Base-by-base conservation (phyloP, 1,140 invertebrate genomes). In the Drosophila sulfurigaster region DNA sequence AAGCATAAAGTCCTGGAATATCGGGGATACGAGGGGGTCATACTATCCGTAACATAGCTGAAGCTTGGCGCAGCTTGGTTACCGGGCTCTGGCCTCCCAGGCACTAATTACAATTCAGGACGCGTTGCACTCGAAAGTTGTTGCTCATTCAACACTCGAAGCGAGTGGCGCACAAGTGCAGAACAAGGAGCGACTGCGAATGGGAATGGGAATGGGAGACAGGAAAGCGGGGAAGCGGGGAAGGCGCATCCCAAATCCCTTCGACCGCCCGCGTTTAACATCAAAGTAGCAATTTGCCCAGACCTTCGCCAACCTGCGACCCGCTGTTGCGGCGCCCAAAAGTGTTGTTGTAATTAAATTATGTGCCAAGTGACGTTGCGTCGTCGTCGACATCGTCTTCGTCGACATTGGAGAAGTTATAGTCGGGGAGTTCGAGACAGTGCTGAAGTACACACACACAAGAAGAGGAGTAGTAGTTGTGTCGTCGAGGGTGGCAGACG, bases 321-420 rank as follows among this genome's bases (percentile, higher is more conserved):
- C 63, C 66, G 11, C 5, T 32, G 52, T 28, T 52, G 49, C 7
- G 25, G 49, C 52, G 30, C 28, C 63, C 51, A 51, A 73, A 73
- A 59, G 63, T 73, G 75, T 73, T 78, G 63, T 75, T 78, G 75
- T 78, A 78, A 78, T 78, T 78, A 78, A 78, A 78, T 78, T 78
- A 78, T 78, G 71, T 78, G 75, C 75, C 71, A 78, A 78, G 75
- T 78, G 75, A 74, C 46, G 75, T 63, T 25, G 20, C 69, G 65
- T 57, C 32, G 32, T 35, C 32, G 32, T 7, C 32, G 32, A 7
- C 32, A 8, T 35, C 35, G 35, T 32, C 32, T 5, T 32, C 32
- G 20, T 25, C 20, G 20, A 25, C 20, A 25, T 25, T 41, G 71
- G 48, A 57, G 45, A 43, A 64, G 68, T 67, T 76, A 48, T 46